Base-by-base conservation (phyloP, 1,140 invertebrate species). In the Thalassaphorura encarpata region DNA sequence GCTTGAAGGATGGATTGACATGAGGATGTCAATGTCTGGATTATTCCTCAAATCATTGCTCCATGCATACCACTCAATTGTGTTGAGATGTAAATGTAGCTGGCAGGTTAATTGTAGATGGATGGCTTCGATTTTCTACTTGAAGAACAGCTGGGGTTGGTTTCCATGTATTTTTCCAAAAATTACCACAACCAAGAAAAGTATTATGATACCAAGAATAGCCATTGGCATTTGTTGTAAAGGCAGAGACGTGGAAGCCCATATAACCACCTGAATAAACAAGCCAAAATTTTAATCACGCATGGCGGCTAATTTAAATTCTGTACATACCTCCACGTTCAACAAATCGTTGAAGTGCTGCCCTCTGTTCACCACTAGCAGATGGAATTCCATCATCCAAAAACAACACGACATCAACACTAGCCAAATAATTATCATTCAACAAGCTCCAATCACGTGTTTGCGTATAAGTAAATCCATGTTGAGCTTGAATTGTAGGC, bases 21-120 rank as follows among this genome's bases (percentile, higher is more conserved):
- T 15, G 8, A 60, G 48, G 24, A 60, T 53, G 11, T 53, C 36
- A 19, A 60, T 60, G 39, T 60, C 23, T 5, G 54, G 49, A 24
- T 60, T 51, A 21, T 46, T 51, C 2, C 36, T n/a, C 18, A 56
- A 39, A 56, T 49, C 39, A 5, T 45, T 31, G 6, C 24, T 19
- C 54, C 54, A 60, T 13, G 31, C 31, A 39, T 60, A 60, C 53
- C 53, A 60, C 33, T 60, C 58, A 45, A n/a, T 53, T 60, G n/a
- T 33, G 24, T 16, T 48, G 41, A 3, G 52, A 28, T 8, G 16
- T 24, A 23, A 51, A 60, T 2, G 21, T 51, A 2, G 26, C 36
- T 6, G 58, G 58, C 2, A 60, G 45, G 28, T 52, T 52, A 3
- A 13, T 31, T 5, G 50, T 55, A 23, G 42, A 41, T n/a, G 27